Base-by-base conservation (phyloP, 2,888 invertebrate genomes). In the Drosophila fulvimacula region DNA sequence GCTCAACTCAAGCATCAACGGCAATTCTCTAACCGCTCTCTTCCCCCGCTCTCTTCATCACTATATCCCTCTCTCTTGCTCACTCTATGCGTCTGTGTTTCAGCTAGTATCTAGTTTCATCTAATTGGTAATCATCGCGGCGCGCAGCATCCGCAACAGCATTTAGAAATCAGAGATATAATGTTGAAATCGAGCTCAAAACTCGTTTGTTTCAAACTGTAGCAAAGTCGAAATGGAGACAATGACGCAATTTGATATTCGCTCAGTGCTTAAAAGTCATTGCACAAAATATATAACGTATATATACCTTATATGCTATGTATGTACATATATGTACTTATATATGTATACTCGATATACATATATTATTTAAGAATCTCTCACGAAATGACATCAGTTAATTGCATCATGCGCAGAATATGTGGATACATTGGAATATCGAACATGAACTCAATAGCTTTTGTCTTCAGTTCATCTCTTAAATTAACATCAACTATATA, bases 41-140 rank as follows among this genome's bases (percentile, higher is more conserved):
- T n/a, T 2, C 2, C 2, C 21, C 1, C 17, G 10, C 19, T 5
- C 41, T 5, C 36, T 17, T 11, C 19, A 5, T n/a, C 24, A 5
- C 34, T 36, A 1, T 1, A 15, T 5, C 41, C 13, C 19, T 6
- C 41, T 5, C 51, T n/a, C 15, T 34, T 46, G 42, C 42, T 7
- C 52, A 4, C 38, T 39, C 4, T 27, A n/a, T 10, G 36, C 6
- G 7, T 3, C 15, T 15, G 24, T n/a, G 1, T 46, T 13, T 19
- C 19, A 13, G 19, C 32, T 32, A 21, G 46, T 48, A 17, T 68
- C 58, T 61, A 73, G 73, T 70, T 82, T 69, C 46, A 57, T 67
- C 75, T 83, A 75, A 89, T 89, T 81, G 77, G 74, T 77, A 81
- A 82, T 80, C 69, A 52, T 27, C 52, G 53, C 52, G 44, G 41